A percentile compares a stretch with the other conserved stretches of the same genome.
These are phyloP conservation scores for Brienomyrus brachyistius DNA, from an alignment of 2,113 vertebrate species.

Conservation along the genomic window DNA sequence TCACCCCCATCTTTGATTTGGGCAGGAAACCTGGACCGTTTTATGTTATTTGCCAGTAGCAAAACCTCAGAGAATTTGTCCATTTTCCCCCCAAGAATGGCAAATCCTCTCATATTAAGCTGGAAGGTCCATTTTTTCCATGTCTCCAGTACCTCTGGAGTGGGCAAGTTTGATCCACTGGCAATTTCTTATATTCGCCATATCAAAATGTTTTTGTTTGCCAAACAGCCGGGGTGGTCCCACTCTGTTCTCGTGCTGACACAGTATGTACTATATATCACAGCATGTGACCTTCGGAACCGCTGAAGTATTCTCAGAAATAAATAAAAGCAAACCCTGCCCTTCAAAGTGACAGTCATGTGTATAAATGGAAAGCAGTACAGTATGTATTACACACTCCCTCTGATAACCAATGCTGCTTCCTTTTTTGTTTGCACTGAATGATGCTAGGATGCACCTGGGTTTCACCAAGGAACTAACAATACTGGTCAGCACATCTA, in stretches of 20 bases:
- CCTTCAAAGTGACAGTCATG: not conserved
- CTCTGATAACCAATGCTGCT: not conserved
- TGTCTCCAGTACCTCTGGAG: not conserved
- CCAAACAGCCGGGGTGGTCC: not conserved
- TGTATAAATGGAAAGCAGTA: not conserved
- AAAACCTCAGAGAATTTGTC: not conserved
- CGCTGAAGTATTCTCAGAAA: not conserved
- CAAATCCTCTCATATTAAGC: not conserved
- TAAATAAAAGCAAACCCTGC: not conserved
- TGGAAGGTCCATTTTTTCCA: not conserved
- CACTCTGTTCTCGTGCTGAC: not conserved
- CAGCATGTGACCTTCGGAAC: not conserved
- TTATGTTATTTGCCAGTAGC: not conserved
- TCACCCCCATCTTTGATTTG: not conserved
- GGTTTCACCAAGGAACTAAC: not conserved
- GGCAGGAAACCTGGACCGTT: not conserved
- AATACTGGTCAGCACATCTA: not conserved
- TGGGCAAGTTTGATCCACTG: not conserved
- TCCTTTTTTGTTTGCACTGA: not conserved
- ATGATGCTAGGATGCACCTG: not conserved
- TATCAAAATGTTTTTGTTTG: not conserved
- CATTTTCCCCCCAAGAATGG: not conserved
- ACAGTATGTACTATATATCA: not conserved
- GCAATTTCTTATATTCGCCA: not conserved
- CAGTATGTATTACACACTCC: not conserved